Conservation (phyloP, 2,888 invertebrate species). For the Thera obeliscata region DNA sequence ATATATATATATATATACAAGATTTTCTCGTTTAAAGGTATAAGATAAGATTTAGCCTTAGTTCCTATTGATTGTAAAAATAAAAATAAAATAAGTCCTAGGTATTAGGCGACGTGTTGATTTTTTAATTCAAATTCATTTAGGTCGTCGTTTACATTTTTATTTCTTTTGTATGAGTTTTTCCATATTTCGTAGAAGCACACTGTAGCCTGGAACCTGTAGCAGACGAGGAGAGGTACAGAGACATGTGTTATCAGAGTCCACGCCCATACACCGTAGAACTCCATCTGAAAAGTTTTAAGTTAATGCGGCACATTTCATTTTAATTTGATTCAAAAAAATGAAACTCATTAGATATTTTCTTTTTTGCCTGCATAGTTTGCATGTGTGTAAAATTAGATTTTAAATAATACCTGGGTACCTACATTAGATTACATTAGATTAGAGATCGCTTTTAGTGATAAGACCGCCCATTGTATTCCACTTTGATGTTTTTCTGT, state of each 20-base stretch:
- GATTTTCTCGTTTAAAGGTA: too few species aligned
- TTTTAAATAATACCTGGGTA: too few species aligned
- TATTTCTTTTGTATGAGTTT: conserved; percentile 86
- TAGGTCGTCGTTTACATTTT: conserved; percentile 49
- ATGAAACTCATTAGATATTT: too few species aligned
- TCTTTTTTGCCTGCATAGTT: too few species aligned
- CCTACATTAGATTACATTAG: too few species aligned
- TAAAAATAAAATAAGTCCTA: background rate
- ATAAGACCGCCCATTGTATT: too few species aligned
- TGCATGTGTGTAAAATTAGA: too few species aligned
- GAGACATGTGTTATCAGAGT: conserved; percentile 89
- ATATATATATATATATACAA: too few species aligned
- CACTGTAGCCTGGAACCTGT: conserved; percentile 90
- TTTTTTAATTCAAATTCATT: conserved; percentile 75
- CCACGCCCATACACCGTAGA: conserved; percentile 90
- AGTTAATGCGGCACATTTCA: background rate
- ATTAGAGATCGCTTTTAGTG: too few species aligned
- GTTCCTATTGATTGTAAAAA: background rate
- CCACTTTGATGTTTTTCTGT: too few species aligned
- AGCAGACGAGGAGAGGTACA: conserved; percentile 88
- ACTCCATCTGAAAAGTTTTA: conserved; percentile 75
- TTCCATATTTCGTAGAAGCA: conserved; percentile 92
- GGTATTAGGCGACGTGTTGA: conserved; percentile 61
- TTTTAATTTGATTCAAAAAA: too few species aligned
- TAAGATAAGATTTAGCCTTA: too few species aligned